A percentile compares a stretch with the other conserved stretches of the same genome.
These are phyloP conservation scores for Dinocampus coccinellae DNA, from an alignment of 2,888 invertebrate genomes.

Conservation along the genomic window DNA sequence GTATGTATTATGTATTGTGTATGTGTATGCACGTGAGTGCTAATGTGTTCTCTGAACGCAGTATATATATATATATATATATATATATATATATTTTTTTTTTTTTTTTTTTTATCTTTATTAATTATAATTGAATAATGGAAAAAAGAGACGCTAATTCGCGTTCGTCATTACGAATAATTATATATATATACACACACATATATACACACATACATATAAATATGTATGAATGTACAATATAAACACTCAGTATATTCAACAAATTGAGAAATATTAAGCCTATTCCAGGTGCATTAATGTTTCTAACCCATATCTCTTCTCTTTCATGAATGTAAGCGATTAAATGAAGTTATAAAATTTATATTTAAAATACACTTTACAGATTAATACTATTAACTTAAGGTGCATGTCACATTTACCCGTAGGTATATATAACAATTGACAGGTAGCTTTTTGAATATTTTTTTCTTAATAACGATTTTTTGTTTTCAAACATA, in stretches of 20 bases:
- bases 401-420: constrained; percentile 68
- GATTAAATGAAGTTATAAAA: constrained; percentile 67
- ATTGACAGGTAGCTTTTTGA: constrained; percentile 64
- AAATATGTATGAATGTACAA: background rate
- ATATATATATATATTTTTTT: constrained; percentile 5
- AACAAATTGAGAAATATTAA: background rate
- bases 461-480: constrained; percentile 52
- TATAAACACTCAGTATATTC: background rate
- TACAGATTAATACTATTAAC: constrained; percentile 69
- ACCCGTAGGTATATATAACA: constrained; percentile 68
- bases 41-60: constrained; percentile 31
- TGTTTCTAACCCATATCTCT: constrained; percentile 17
- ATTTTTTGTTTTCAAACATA: constrained; percentile 37
- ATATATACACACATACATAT: background rate
- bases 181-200: background rate
- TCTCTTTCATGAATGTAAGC: constrained; percentile 44
- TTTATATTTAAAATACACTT: constrained; percentile 70
- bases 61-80: no score
- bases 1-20: constrained; percentile 12
- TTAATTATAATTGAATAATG: constrained; percentile 13
- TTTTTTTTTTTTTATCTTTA: constrained; percentile 18
- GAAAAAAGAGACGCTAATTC: background rate
- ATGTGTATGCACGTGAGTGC: background rate
- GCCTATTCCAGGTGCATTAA: background rate
- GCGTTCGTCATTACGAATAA: background rate